Evolutionary conservation across 2,888 invertebrate species (phyloP).

Genomic region (Rhamphomyia laevipes): DNA sequence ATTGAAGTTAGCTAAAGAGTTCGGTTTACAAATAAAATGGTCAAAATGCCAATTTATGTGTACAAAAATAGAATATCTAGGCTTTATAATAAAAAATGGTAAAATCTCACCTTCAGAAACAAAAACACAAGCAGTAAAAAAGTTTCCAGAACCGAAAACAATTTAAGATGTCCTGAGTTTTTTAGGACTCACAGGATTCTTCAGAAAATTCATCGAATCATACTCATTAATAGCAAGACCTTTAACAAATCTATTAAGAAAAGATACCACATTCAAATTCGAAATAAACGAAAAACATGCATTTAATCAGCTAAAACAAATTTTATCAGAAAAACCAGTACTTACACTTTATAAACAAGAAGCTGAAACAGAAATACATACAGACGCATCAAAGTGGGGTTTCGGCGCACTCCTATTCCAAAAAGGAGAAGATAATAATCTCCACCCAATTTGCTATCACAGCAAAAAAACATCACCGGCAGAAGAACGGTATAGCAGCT

Average conservation of each 20-base stretch:
- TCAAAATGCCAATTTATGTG: conserved; percentile 13
- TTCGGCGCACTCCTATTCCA: conserved; percentile 7
- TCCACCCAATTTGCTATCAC: conserved; percentile 1
- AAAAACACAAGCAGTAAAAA: conserved; percentile 19
- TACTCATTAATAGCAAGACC: conserved; percentile 7
- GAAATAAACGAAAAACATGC: not conserved
- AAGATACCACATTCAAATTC: conserved; percentile 5
- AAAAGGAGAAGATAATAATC: not conserved
- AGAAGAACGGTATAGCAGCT: conserved; percentile 21
- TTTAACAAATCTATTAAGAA: not conserved
- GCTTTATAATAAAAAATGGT: conserved; percentile 4
- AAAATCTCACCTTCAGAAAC: conserved; percentile 15
- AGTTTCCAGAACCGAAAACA: conserved; percentile 18
- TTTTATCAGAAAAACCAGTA: not conserved
- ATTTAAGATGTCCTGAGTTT: conserved; percentile 21
- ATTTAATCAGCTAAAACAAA: not conserved
- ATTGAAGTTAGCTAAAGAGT: conserved; percentile 6
- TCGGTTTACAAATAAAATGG: conserved; percentile 14
- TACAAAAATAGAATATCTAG: conserved; percentile 8
- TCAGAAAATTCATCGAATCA: conserved; percentile 6
- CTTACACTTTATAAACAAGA: conserved; percentile 1
- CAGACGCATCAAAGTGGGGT: conserved; percentile 6
- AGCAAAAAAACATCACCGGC: conserved; percentile 8
- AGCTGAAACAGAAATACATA: conserved; percentile 7
- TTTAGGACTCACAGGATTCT: conserved; percentile 13